Conservation (phyloP, 1,140 invertebrate genomes). For the Aradophagus sp. region DNA sequence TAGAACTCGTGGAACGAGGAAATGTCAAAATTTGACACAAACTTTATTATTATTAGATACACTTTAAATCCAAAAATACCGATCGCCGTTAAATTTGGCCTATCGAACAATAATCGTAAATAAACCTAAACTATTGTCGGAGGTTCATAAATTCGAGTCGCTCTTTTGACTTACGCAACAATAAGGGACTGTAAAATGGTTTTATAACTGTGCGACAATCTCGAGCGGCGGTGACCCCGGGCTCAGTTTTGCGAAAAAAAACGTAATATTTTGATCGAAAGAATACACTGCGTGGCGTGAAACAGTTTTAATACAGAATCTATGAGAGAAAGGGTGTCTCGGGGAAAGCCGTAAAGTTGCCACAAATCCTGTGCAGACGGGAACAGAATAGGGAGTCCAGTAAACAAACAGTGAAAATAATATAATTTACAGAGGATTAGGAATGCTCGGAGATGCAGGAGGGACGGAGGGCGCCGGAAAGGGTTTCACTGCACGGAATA, state of each 20-base stretch:
- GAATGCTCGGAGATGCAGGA: slow-evolving; percentile 63
- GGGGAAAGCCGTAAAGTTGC: slow-evolving; percentile 72
- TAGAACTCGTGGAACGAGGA: too few relatives aligned
- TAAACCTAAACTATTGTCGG: too few relatives aligned
- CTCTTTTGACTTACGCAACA: slow-evolving; percentile 7
- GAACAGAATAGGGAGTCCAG: slow-evolving; percentile 68
- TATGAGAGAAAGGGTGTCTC: slow-evolving; percentile 63
- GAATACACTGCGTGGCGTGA: slow-evolving; percentile 46
- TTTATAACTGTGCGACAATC: slow-evolving; percentile 40
- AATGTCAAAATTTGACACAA: too few relatives aligned
- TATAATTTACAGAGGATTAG: slow-evolving; percentile 75
- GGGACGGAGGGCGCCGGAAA: slow-evolving; percentile 50
- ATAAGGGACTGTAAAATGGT: slow-evolving; percentile 17
- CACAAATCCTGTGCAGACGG: slow-evolving; percentile 70
- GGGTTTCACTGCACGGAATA: slow-evolving; percentile 65
- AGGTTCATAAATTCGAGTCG: too few relatives aligned
- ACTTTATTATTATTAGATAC: too few relatives aligned
- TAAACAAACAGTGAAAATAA: slow-evolving; percentile 75
- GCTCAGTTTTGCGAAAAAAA: slow-evolving; percentile 28
- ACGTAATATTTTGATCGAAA: slow-evolving; percentile 52
- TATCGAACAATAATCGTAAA: too few relatives aligned
- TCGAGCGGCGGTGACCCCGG: not conserved
- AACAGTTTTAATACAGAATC: slow-evolving; percentile 62
- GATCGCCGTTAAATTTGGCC: too few relatives aligned
- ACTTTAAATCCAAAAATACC: too few relatives aligned